A percentile compares a stretch with the other conserved stretches of the same genome.
Evolutionary conservation across 2,113 vertebrate species (phyloP).

Genomic region (Astur gentilis): DNA sequence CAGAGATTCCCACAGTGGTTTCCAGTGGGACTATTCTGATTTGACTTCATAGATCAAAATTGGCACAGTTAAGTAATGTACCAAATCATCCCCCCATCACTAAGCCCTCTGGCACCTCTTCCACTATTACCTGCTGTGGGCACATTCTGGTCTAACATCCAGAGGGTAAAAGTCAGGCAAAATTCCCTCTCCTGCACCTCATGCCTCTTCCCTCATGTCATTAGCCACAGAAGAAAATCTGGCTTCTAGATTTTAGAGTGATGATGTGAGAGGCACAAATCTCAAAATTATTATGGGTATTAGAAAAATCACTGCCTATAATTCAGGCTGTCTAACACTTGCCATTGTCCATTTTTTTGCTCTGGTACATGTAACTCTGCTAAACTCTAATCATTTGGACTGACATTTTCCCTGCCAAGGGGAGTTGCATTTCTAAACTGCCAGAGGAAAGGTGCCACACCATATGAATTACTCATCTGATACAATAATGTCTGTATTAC

Average conservation of each 20-base stretch:
- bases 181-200: background rate
- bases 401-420: background rate
- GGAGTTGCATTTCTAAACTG: slow-evolving; percentile 18
- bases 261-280: background rate
- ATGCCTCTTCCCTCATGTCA: background rate
- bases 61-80: background rate
- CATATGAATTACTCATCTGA: slow-evolving; percentile 30
- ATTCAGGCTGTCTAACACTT: background rate
- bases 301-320: background rate
- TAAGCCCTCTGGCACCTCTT: background rate
- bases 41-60: background rate
- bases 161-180: background rate
- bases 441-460: slow-evolving; percentile 21
- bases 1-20: background rate
- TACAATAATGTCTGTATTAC: slow-evolving; percentile 17
- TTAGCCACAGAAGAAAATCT: background rate
- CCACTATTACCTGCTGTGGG: background rate
- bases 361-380: background rate
- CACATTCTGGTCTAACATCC: background rate
- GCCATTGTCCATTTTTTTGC: background rate
- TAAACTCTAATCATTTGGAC: slow-evolving; percentile 2
- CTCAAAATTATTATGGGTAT: background rate
- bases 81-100: background rate
- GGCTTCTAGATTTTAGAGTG: background rate
- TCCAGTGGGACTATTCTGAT: background rate